Base-by-base conservation (phyloP, 2,797 vertebrate genomes). In the Mus spretus region DNA sequence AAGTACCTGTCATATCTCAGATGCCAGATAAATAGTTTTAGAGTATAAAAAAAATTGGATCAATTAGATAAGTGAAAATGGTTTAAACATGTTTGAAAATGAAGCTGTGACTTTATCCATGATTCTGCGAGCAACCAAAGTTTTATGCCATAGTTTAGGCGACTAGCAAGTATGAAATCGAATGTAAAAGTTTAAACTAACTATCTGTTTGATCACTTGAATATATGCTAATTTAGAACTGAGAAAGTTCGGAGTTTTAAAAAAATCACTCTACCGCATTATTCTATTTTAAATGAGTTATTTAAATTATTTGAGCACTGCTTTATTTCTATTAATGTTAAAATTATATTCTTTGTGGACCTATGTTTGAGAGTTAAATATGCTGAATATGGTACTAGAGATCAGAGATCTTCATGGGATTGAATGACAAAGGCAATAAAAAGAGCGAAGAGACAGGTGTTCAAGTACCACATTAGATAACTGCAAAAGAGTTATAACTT, bases 241-340 rank as follows among this genome's bases (percentile, higher is more conserved):
- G 2, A 74, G 28, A 9, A 15, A 89, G 7, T 79, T 92, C 15
- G 86, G 31, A 11, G 1, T 70, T 94, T 90, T 89, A n/a, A 61
- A 79, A 79, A 77, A 81, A 80, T 44, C 26, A 0, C 22, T 89
- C 44, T 90, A 55, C 6, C 11, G 72, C 6, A 63, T 6, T 86
- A 20, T 75, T 24, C 31, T 82, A 90, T 57, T 91, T 95, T 95
- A 95, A 57, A 47, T 89, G 57, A 77, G 19, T 75, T 77, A 34
- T 89, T 95, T 95, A 86, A 91, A 1, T 55, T 91, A 72, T 65
- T 83, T 59, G 20, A 87, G 13, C 1, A 63, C 91, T 90, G 5
- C 19, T 77, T 85, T 44, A 83, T 37, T 93, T 96, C 80, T 89
- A 70, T 75, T 88, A 90, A 86, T 93, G 31, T 37, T 37, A 88